These are phyloP conservation scores for Pheucticus melanocephalus DNA, from an alignment of 2,113 vertebrate species.

Conservation along the genomic window DNA sequence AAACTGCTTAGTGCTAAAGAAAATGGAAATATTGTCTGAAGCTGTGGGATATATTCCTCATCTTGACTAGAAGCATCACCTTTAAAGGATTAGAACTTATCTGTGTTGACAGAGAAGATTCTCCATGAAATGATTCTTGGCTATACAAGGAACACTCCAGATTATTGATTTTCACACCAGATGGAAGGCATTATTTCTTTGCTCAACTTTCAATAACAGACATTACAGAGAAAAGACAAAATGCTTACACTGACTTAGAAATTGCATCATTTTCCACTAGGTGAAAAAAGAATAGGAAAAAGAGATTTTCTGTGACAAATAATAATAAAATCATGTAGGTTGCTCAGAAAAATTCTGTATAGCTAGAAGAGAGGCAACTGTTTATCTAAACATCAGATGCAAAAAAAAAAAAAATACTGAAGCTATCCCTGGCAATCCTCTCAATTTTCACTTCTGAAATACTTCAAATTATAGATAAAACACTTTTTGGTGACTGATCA, in stretches of 20 bases:
- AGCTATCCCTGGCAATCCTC: not conserved
- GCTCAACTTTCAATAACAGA: not conserved
- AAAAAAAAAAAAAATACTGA: not conserved
- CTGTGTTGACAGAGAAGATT: not conserved
- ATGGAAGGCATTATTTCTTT: not conserved
- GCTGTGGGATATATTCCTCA: not conserved
- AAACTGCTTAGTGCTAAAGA: not conserved
- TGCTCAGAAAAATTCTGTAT: not conserved
- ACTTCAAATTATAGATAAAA: not conserved
- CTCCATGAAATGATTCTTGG: not conserved
- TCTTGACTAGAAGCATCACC: not conserved
- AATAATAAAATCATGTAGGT: not conserved
- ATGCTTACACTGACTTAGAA: not conserved
- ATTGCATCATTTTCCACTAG: not conserved
- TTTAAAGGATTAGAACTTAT: not conserved
- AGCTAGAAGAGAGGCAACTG: not conserved
- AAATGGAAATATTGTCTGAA: not conserved
- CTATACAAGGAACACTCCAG: not conserved
- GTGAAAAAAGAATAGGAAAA: not conserved
- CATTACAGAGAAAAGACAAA: not conserved
- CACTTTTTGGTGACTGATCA: not conserved
- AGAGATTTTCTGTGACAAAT: not conserved
- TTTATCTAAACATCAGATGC: not conserved
- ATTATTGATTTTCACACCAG: not conserved
- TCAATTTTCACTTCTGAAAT: not conserved